A percentile compares a stretch with the other conserved stretches of the same genome.
phyloP scores from a whole-genome alignment of 2,113 vertebrate genomes.

The Bubo bubo region DNA sequence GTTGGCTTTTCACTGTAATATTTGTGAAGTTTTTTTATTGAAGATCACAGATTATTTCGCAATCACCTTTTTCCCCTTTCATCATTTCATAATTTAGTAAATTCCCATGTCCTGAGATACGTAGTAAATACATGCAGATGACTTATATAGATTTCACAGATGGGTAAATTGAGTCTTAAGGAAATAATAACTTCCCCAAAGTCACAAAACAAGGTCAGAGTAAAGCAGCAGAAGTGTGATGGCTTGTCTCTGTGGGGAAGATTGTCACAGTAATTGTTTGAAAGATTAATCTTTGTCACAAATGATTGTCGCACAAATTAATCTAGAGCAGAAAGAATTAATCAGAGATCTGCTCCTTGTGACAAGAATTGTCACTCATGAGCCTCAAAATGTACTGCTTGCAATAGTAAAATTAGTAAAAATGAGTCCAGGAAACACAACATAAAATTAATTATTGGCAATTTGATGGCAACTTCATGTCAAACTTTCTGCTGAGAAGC shows the following conservation, averaged over 20 bases:
- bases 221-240: neutral
- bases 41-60: neutral
- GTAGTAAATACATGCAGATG: neutral
- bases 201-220: conserved; percentile 42
- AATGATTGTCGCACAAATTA: conserved; percentile 49
- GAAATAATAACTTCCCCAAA: conserved; percentile 4
- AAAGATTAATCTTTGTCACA: conserved; percentile 61
- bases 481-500: conserved; percentile 4
- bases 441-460: neutral
- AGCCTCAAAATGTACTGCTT: neutral
- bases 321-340: conserved; percentile 35
- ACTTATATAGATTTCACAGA: neutral
- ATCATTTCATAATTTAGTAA: neutral
- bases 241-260: neutral
- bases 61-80: neutral
- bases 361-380: conserved; percentile 46
- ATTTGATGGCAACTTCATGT: neutral
- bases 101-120: neutral
- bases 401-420: conserved; percentile 6
- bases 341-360: conserved; percentile 33
- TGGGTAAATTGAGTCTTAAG: neutral
- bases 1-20: neutral
- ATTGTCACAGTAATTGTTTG: conserved; percentile 23
- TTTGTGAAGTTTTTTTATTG: neutral
- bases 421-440: neutral